Percentiles rank a stretch among this genome's conserved stretches.
phyloP scores from a whole-genome alignment of 2,888 invertebrate species.

The Polyommatus icarus region DNA sequence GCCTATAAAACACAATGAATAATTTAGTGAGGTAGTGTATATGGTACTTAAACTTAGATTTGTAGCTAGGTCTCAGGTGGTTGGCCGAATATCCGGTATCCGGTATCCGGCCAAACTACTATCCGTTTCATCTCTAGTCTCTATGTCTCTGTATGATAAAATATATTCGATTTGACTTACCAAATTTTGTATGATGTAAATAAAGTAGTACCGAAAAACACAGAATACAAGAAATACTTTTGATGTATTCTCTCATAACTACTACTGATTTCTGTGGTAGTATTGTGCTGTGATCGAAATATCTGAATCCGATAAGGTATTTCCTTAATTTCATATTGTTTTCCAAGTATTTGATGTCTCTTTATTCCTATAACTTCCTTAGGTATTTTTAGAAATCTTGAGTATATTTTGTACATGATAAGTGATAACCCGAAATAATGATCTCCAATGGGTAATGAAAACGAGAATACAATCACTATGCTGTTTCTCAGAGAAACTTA shows the following conservation, averaged over 20 bases:
- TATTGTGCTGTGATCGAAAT: background rate
- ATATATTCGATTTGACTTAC: slow-evolving; percentile 48
- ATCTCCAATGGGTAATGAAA: background rate
- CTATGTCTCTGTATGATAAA: background rate
- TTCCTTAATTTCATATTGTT: slow-evolving; percentile 43
- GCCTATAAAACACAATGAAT: background rate
- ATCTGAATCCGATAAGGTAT: background rate
- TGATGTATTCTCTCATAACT: background rate
- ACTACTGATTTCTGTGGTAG: background rate
- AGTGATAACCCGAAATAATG: slow-evolving; percentile 40
- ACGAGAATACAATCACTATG: background rate
- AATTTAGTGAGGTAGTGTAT: background rate
- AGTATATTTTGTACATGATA: slow-evolving; percentile 53
- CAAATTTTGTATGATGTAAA: slow-evolving; percentile 64
- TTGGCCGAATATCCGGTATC: no score
- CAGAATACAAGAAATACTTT: slow-evolving; percentile 58
- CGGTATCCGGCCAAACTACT: no score
- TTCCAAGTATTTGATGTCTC: slow-evolving; percentile 46
- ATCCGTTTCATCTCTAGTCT: no score
- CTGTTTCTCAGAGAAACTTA: background rate
- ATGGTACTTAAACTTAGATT: background rate
- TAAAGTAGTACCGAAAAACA: slow-evolving; percentile 58
- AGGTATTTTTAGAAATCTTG: slow-evolving; percentile 53
- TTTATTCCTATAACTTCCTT: slow-evolving; percentile 49
- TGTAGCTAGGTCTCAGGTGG: background rate